A percentile compares a stretch with the other conserved stretches of the same genome.
Evolutionary conservation across 2,888 invertebrate genomes (phyloP).

Genomic region (Agelastica alni): DNA sequence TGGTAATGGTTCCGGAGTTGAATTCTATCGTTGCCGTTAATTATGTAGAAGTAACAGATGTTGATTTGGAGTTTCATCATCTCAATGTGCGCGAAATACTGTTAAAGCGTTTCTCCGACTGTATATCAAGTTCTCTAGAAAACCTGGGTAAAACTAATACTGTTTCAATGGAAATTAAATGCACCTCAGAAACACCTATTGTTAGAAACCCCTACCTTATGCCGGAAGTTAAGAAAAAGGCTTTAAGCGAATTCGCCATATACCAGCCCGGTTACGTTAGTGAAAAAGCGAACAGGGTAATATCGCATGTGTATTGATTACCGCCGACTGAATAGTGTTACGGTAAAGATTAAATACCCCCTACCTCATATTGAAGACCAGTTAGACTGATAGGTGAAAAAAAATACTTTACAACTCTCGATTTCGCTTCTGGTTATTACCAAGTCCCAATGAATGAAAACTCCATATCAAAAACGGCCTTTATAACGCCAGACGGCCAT

Average conservation of each 20-base stretch:
- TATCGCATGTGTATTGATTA: slow-evolving; percentile 32
- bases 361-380: slow-evolving; percentile 30
- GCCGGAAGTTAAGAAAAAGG: slow-evolving; percentile 21
- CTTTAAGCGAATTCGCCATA: slow-evolving; percentile 29
- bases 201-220: slow-evolving; percentile 27
- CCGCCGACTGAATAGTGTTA: slow-evolving; percentile 23
- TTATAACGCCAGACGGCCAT: slow-evolving; percentile 44
- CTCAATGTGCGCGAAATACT: background rate
- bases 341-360: slow-evolving; percentile 25
- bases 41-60: background rate
- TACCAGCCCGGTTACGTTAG: slow-evolving; percentile 29
- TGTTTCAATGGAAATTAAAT: slow-evolving; percentile 13
- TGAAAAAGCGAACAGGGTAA: slow-evolving; percentile 27
- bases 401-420: slow-evolving; percentile 38
- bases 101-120: slow-evolving; percentile 9
- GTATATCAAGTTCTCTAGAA: slow-evolving; percentile 6
- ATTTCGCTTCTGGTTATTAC: slow-evolving; percentile 40
- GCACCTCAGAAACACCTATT: slow-evolving; percentile 12
- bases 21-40: background rate
- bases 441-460: slow-evolving; percentile 42
- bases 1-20: background rate
- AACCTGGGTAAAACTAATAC: slow-evolving; percentile 9
- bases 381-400: slow-evolving; percentile 31
- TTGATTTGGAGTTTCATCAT: background rate
- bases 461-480: slow-evolving; percentile 43